Evolutionary conservation across 2,113 vertebrate genomes (phyloP).

Genomic region (Atrichornis clamosus): DNA sequence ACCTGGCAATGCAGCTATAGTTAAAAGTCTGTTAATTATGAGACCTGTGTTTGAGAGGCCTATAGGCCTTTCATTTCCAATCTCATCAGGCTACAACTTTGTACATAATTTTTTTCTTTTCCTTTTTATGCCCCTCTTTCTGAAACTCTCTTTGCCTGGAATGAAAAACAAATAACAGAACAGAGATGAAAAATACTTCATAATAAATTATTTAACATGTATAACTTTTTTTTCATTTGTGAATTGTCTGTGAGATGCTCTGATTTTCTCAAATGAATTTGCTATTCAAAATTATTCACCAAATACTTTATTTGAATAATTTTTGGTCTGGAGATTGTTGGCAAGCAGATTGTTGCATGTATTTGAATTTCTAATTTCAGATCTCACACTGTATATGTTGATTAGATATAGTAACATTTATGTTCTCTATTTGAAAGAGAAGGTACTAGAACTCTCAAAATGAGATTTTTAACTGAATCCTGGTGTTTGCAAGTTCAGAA

Average conservation of each 20-base stretch:
- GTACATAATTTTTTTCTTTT: not conserved
- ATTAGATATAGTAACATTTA: constrained; percentile 24
- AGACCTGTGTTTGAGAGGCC: constrained; percentile 47
- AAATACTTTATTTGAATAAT: constrained; percentile 60
- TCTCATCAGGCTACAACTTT: constrained; percentile 43
- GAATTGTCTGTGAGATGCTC: constrained; percentile 43
- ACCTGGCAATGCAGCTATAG: constrained; percentile 71
- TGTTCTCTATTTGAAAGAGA: not conserved
- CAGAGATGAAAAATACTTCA: not conserved
- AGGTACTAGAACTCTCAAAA: not conserved
- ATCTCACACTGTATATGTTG: constrained; percentile 17
- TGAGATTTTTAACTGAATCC: not conserved
- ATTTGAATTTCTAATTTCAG: constrained; percentile 61
- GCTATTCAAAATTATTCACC: constrained; percentile 62
- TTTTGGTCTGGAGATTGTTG: constrained; percentile 52
- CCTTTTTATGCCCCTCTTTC: not conserved
- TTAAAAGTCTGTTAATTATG: constrained; percentile 72
- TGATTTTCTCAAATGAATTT: constrained; percentile 45
- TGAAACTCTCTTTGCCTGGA: not conserved
- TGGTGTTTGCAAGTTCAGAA: not conserved
- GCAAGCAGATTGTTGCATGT: constrained; percentile 47
- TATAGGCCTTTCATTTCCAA: constrained; percentile 54
- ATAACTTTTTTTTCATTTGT: constrained; percentile 37
- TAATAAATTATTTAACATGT: constrained; percentile 35
- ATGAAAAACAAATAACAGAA: constrained; percentile 17